Conservation (phyloP, 2,797 vertebrate genomes). For the Danio kyathit region DNA sequence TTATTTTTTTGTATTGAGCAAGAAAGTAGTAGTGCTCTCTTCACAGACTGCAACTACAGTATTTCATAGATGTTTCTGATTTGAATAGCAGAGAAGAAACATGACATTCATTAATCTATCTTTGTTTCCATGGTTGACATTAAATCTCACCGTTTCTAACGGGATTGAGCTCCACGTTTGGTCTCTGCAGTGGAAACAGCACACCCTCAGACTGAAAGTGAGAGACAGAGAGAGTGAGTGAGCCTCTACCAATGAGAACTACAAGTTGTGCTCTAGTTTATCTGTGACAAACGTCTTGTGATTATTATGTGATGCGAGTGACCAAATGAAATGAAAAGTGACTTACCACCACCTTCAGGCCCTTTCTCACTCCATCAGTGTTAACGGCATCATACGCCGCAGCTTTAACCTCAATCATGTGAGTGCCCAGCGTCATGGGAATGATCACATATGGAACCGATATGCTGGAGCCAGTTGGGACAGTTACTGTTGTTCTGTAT, state of each 20-base stretch:
- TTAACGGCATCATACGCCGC: conserved; percentile 50
- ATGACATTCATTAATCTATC: background rate
- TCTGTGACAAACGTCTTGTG: background rate
- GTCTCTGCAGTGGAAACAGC: background rate
- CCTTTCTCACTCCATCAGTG: conserved; percentile 78
- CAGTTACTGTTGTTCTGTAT: conserved; percentile 49
- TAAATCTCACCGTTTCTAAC: conserved; percentile 37
- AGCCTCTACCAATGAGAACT: background rate
- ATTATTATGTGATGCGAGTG: background rate
- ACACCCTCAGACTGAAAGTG: conserved; percentile 57
- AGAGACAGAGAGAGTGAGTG: background rate
- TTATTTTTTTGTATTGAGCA: background rate
- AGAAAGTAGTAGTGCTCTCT: background rate
- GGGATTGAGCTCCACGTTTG: conserved; percentile 44
- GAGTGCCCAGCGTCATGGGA: conserved; percentile 73
- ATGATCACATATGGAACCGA: conserved; percentile 76
- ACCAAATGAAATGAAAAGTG: background rate
- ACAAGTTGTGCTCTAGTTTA: background rate
- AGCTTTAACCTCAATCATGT: conserved; percentile 79
- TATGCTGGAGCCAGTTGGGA: conserved; percentile 65
- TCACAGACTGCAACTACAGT: background rate
- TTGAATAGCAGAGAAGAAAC: background rate
- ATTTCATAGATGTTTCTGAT: background rate
- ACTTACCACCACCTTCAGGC: conserved; percentile 82
- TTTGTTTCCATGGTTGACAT: background rate